phyloP scores from a whole-genome alignment of 2,888 invertebrate genomes.

The Anoncus sp. region DNA sequence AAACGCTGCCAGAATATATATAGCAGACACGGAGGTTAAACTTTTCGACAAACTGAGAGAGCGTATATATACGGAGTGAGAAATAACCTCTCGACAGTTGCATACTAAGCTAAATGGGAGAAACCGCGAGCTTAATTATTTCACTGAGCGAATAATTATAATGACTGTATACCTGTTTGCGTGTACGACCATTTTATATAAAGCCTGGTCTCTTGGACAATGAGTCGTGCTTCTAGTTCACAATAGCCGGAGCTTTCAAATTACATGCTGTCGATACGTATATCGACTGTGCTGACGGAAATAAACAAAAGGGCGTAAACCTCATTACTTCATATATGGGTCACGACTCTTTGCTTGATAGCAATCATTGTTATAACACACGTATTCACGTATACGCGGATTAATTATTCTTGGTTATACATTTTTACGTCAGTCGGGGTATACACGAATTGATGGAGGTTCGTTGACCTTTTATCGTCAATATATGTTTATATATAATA shows the following conservation, averaged over 20 bases:
- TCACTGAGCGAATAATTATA: constrained; percentile 55
- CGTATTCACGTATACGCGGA: not conserved
- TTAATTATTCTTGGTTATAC: constrained; percentile 1
- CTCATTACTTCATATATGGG: not conserved
- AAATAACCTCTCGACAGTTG: constrained; percentile 46
- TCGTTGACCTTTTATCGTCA: constrained; percentile 19
- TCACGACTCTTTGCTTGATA: not conserved
- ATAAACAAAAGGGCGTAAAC: not conserved
- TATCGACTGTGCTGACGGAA: not conserved
- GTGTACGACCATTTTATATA: not conserved
- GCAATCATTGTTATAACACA: no score
- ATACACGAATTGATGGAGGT: constrained; percentile 9
- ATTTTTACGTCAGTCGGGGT: constrained; percentile 1
- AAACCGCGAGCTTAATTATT: constrained; percentile 60
- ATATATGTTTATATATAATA: no score
- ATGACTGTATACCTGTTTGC: constrained; percentile 42
- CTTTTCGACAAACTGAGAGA: constrained; percentile 44
- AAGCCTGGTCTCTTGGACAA: constrained; percentile 16
- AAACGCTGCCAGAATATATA: constrained; percentile 53
- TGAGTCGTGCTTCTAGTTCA: constrained; percentile 13
- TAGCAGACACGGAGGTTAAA: constrained; percentile 23
- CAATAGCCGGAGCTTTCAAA: constrained; percentile 13
- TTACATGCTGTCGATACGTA: constrained; percentile 30
- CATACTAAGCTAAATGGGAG: constrained; percentile 21
- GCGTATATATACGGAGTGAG: constrained; percentile 36